These are phyloP conservation scores for Trogon surrucura DNA, from an alignment of 2,113 vertebrate species.

Conservation along the genomic window DNA sequence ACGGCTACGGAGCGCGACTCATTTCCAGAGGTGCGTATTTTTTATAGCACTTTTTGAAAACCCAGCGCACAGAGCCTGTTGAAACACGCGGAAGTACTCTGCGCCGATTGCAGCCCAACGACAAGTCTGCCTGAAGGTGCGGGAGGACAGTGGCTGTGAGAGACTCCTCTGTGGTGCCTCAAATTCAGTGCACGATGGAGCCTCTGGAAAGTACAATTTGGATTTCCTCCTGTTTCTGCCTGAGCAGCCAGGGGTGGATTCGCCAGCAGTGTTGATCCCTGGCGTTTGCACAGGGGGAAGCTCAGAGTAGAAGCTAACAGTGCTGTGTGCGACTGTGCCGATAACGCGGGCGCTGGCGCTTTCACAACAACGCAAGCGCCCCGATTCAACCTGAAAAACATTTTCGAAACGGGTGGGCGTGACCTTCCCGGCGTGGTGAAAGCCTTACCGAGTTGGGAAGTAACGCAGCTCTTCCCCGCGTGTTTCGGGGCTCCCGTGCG, in stretches of 20 bases:
- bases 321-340: neutral
- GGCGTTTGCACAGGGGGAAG: neutral
- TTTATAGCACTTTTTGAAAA: neutral
- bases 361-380: neutral
- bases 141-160: neutral
- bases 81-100: neutral
- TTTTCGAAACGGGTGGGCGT: neutral
- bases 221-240: neutral
- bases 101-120: neutral
- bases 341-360: neutral
- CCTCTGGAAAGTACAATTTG: neutral
- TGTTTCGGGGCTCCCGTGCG: rapidly evolving
- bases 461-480: neutral
- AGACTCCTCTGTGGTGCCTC: rapidly evolving
- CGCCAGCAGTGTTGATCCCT: neutral
- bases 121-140: neutral
- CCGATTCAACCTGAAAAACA: neutral
- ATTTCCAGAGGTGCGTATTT: neutral
- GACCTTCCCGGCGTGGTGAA: neutral
- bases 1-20: neutral
- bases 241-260: neutral
- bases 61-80: neutral
- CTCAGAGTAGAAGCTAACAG: neutral
- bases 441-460: neutral
- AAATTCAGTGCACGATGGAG: neutral